Evolutionary conservation across 2,888 invertebrate genomes (phyloP).

Genomic region (Aphodius granarius): DNA sequence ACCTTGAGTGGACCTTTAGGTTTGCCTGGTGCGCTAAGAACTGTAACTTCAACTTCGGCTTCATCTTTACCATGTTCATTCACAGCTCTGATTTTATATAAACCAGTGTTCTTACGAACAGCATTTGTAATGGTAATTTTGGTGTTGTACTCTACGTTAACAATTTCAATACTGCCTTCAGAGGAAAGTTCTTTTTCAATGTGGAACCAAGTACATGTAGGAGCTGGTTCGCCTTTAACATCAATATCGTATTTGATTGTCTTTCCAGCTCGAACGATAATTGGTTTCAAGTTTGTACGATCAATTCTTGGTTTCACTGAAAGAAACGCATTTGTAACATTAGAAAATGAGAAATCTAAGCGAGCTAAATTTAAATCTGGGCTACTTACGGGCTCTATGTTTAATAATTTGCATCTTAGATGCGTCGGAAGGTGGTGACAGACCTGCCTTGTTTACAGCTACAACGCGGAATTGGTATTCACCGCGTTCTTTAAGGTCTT

Average conservation of each 20-base stretch:
- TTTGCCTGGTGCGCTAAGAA: slow-evolving; percentile 69
- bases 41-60: slow-evolving; percentile 91
- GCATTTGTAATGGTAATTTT: slow-evolving; percentile 81
- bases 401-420: slow-evolving; percentile 88
- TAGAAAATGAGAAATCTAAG: not conserved
- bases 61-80: slow-evolving; percentile 92
- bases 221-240: slow-evolving; percentile 94
- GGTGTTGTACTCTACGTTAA: slow-evolving; percentile 88
- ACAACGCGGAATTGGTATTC: slow-evolving; percentile 91
- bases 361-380: slow-evolving; percentile 11
- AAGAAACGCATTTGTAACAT: slow-evolving; percentile 30
- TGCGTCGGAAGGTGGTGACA: slow-evolving; percentile 86
- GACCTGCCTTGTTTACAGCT: slow-evolving; percentile 93
- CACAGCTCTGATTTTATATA: slow-evolving; percentile 86
- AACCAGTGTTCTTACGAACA: slow-evolving; percentile 81
- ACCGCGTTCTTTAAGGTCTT: slow-evolving; percentile 84
- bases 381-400: slow-evolving; percentile 78
- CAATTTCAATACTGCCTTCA: slow-evolving; percentile 72
- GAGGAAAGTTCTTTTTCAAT: slow-evolving; percentile 75
- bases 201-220: slow-evolving; percentile 89
- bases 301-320: slow-evolving; percentile 97
- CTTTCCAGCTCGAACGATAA: slow-evolving; percentile 89
- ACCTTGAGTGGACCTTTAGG: slow-evolving; percentile 91
- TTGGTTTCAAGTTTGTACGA: slow-evolving; percentile 87
- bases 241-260: slow-evolving; percentile 91